Evolutionary conservation across 2,113 vertebrate genomes (phyloP).

Genomic region (Pholis gunnellus): DNA sequence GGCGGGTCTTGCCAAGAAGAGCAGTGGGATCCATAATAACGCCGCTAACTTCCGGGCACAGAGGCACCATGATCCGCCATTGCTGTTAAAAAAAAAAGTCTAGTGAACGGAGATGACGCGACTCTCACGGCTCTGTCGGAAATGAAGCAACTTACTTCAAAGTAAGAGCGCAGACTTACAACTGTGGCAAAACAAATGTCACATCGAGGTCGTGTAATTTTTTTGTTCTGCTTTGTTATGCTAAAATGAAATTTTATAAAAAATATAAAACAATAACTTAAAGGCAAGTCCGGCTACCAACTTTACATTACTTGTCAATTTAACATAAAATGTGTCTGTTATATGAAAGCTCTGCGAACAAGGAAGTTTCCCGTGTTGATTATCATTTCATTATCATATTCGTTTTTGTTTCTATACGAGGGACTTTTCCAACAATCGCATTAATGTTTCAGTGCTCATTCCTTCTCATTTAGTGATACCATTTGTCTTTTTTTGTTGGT

Average conservation of each 20-base stretch:
- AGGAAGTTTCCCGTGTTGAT: not conserved
- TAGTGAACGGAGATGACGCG: not conserved
- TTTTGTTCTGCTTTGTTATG: not conserved
- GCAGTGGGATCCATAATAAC: not conserved
- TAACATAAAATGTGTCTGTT: not conserved
- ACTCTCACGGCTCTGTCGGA: not conserved
- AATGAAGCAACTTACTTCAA: slow-evolving; percentile 4
- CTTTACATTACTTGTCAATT: not conserved
- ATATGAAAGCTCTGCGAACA: not conserved
- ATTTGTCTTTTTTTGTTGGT: not conserved
- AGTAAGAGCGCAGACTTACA: slow-evolving; percentile 14
- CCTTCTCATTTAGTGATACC: not conserved
- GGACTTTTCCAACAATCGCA: too few relatives aligned
- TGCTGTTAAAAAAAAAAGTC: not conserved
- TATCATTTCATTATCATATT: not conserved
- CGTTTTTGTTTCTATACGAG: too few relatives aligned
- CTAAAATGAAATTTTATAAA: not conserved
- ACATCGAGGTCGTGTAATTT: not conserved
- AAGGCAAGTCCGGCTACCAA: not conserved
- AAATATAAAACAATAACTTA: not conserved
- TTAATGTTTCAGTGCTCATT: not conserved
- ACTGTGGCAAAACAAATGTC: not conserved
- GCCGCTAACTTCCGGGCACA: not conserved
- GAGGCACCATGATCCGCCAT: not conserved
- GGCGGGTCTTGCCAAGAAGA: not conserved